Conservation (phyloP, 2,888 invertebrate species). For the Tetranychus truncatus region DNA sequence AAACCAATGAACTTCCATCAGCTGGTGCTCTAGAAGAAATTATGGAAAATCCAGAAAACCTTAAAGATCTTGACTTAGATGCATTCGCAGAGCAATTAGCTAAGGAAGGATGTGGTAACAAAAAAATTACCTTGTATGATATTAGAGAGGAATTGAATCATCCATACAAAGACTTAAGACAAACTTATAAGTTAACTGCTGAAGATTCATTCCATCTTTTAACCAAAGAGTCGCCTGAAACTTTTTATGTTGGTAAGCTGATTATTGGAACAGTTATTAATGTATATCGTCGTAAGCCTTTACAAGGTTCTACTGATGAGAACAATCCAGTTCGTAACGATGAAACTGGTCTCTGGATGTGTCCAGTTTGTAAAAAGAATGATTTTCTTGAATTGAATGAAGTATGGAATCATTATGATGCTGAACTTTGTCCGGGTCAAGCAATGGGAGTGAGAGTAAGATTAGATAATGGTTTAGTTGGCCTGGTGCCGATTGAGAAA, state of each 20-base stretch:
- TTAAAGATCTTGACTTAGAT: constrained; percentile 89
- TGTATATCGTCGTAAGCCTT: constrained; percentile 68
- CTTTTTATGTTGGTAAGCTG: constrained; percentile 68
- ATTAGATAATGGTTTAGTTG: constrained; percentile 71
- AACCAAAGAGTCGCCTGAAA: constrained; percentile 85
- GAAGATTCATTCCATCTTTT: constrained; percentile 85
- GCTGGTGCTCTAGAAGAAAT: constrained; percentile 95
- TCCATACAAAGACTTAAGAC: constrained; percentile 73
- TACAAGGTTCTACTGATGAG: constrained; percentile 78
- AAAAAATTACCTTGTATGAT: constrained; percentile 75
- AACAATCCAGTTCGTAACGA: constrained; percentile 89
- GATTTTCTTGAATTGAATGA: constrained; percentile 88
- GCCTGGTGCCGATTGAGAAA: constrained; percentile 38
- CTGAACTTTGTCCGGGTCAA: constrained; percentile 70
- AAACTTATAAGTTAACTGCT: constrained; percentile 52
- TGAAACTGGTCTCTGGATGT: constrained; percentile 86
- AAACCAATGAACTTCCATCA: constrained; percentile 62
- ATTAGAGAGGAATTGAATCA: constrained; percentile 86
- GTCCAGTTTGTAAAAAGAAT: constrained; percentile 87
- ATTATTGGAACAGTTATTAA: constrained; percentile 39
- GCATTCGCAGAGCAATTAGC: constrained; percentile 86
- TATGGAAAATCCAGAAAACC: constrained; percentile 73
- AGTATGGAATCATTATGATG: constrained; percentile 97
- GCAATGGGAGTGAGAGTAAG: constrained; percentile 69
- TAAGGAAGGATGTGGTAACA: constrained; percentile 52